Evolutionary conservation across 2,797 vertebrate genomes (phyloP), one percentile per base, ranked within the genome.

Genomic region (Poecile montanus): DNA sequence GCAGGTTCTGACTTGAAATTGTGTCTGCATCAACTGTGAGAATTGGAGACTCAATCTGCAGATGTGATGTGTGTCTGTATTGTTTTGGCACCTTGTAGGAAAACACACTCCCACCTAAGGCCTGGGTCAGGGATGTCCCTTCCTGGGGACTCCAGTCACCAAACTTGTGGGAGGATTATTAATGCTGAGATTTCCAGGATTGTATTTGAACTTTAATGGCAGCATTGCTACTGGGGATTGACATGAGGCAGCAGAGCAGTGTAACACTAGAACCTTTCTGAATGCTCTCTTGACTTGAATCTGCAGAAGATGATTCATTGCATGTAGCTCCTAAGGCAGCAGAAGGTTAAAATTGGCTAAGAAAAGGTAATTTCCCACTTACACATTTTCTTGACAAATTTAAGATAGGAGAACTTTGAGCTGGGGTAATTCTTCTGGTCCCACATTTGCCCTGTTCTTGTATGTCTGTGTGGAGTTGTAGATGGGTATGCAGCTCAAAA

Each of bases 391-490:
- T 54, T 63, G 79, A 16, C 22, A 1, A 2, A 6, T 67, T 60
- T 44, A 26, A 53, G 17, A 7, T 25, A 26, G 47, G 68, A 53
- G 23, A 65, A 15, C 9, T 2, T 11, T 36, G 61, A 40, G 7
- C 15, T 68, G 30, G 26, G 20, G 9, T 62, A 23, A 20, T 62
- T 63, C 36, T 42, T 6, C 15, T 70, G 32, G 20, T 65, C 14
- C 16, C 11, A 3, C 0, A 0, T 30, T 75, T 72, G 17, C 27
- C 74, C 40, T 51, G 26, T 38, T 25, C 62, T 40, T 45, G 4
- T 65, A 3, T 45, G n/a, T 30, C 9, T 71, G 3, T 1, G 0
- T 40, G 63, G 44, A 67, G 50, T 11, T 79, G 17, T 12, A 23
- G 57, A 11, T 76, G 23, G 1, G 0, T 30, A 27, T 45, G 16